phyloP scores from a whole-genome alignment of 2,113 vertebrate species.

The Dermatemys mawii region DNA sequence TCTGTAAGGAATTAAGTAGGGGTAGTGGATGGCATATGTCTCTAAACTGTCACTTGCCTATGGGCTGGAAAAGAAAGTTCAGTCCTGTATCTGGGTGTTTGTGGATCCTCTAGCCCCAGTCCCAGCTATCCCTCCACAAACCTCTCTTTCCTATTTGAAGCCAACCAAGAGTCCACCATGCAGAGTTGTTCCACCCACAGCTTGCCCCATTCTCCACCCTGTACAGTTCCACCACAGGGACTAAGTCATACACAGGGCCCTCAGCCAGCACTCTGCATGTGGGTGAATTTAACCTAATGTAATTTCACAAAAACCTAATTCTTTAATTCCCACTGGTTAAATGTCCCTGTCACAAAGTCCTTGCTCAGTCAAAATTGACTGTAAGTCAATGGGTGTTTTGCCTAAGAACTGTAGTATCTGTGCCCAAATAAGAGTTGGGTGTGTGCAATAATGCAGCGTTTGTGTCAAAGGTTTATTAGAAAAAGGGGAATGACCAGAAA shows the following conservation, averaged over 20 bases:
- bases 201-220: background rate
- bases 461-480: background rate
- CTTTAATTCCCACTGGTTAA: fast-evolving
- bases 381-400: fast-evolving
- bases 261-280: background rate
- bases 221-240: background rate
- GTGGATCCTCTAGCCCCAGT: background rate
- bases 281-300: background rate
- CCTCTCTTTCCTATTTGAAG: background rate
- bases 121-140: background rate
- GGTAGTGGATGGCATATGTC: background rate
- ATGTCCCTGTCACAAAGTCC: background rate
- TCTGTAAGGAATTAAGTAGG: background rate
- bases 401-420: fast-evolving
- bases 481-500: conserved; percentile 4
- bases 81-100: background rate
- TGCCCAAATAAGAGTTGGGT: background rate
- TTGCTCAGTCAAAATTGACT: fast-evolving
- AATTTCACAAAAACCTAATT: background rate
- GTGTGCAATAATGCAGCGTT: background rate
- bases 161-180: background rate
- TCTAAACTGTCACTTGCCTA: background rate
- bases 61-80: background rate
- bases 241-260: background rate
- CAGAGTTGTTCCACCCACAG: background rate